phyloP scores from a whole-genome alignment of 2,888 invertebrate genomes.

The Brachynemurus nebulosus region DNA sequence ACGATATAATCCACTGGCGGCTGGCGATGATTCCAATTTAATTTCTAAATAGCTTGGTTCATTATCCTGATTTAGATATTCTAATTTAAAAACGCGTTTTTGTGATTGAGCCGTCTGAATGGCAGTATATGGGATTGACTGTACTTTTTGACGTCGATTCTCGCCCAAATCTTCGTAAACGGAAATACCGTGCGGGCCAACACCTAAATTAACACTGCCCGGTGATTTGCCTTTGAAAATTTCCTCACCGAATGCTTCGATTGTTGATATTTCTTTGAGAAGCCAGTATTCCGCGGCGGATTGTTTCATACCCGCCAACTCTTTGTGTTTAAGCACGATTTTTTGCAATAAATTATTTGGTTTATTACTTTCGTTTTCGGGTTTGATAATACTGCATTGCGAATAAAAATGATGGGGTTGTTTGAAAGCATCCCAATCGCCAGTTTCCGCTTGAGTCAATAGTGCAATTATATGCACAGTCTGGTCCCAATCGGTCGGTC shows the following conservation, averaged over 20 bases:
- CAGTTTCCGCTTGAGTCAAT: slow-evolving; percentile 61
- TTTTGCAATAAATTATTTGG: slow-evolving; percentile 47
- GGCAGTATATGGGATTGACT: slow-evolving; percentile 66
- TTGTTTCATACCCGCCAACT: slow-evolving; percentile 45
- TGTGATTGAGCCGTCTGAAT: slow-evolving; percentile 67
- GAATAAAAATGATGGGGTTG: slow-evolving; percentile 46
- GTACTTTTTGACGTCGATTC: slow-evolving; percentile 9
- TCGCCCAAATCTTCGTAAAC: slow-evolving; percentile 10
- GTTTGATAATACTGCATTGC: slow-evolving; percentile 47
- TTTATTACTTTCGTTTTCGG: slow-evolving; percentile 39
- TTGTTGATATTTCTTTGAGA: slow-evolving; percentile 62
- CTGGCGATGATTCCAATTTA: slow-evolving; percentile 66
- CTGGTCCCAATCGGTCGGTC: slow-evolving; percentile 52
- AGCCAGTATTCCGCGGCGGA: slow-evolving; percentile 76
- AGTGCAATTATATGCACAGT: slow-evolving; percentile 60
- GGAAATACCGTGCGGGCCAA: slow-evolving; percentile 29
- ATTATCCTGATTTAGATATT: slow-evolving; percentile 54
- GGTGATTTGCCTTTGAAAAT: slow-evolving; percentile 59
- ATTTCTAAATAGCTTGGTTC: slow-evolving; percentile 57
- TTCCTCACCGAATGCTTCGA: slow-evolving; percentile 75
- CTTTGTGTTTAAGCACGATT: slow-evolving; percentile 48
- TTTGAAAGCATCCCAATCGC: slow-evolving; percentile 49
- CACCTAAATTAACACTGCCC: slow-evolving; percentile 27
- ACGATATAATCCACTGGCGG: slow-evolving; percentile 69
- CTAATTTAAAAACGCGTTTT: slow-evolving; percentile 58